A percentile compares a stretch with the other conserved stretches of the same genome.
These are phyloP conservation scores for Rhombomys opimus DNA, from an alignment of 2,113 vertebrate genomes.

Conservation along the genomic window DNA sequence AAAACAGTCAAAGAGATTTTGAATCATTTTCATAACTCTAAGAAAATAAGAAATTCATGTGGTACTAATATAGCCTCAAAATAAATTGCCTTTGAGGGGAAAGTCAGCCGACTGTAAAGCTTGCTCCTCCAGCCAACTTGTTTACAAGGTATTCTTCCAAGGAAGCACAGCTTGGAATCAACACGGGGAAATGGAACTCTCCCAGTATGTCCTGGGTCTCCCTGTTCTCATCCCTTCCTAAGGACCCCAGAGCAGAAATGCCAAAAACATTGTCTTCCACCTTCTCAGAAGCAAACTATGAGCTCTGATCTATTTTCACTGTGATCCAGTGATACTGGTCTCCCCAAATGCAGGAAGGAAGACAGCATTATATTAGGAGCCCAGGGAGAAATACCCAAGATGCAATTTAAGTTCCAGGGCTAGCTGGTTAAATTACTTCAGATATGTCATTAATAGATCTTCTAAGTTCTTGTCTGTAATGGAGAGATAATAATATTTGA, in stretches of 20 bases:
- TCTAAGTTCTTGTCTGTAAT: conserved; percentile 41
- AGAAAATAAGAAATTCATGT: conserved; percentile 36
- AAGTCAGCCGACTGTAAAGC: background rate
- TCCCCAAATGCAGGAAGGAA: background rate
- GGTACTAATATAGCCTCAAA: background rate
- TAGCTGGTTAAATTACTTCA: conserved; percentile 37
- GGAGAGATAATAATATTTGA: conserved; percentile 33
- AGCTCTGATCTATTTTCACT: conserved; percentile 49
- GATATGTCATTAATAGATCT: conserved; percentile 20
- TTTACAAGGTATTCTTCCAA: background rate
- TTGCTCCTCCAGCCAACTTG: background rate
- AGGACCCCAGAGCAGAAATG: background rate
- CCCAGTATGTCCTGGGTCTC: background rate
- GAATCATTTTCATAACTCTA: background rate
- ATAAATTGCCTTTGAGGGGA: background rate
- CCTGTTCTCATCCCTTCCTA: background rate
- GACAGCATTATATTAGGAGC: background rate
- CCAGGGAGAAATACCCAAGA: background rate
- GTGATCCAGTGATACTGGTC: background rate
- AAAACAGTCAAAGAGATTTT: background rate
- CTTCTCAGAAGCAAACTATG: conserved; percentile 40
- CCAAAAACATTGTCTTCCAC: background rate
- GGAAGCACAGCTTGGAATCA: background rate
- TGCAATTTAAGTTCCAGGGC: conserved; percentile 25
- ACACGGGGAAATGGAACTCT: background rate